Evolutionary conservation across 2,888 invertebrate genomes (phyloP).

Genomic region (Neoaliturus tenellus): DNA sequence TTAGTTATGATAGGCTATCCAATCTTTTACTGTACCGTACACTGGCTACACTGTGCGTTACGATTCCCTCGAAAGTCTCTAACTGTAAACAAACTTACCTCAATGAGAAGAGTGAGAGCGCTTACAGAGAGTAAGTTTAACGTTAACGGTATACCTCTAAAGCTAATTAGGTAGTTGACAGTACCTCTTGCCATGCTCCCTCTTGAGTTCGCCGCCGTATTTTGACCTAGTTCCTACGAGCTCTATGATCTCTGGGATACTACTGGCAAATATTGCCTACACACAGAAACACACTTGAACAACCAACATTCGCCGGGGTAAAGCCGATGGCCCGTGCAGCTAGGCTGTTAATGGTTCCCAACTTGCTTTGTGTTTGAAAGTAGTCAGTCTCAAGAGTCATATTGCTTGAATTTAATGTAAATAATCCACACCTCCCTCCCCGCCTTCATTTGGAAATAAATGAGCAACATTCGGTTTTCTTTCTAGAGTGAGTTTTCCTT

Average conservation of each 20-base stretch:
- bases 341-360: neutral
- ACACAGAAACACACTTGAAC: conserved; percentile 79
- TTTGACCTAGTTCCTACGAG: conserved; percentile 99
- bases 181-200: conserved; percentile 99
- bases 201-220: conserved; percentile 99
- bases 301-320: conserved; percentile 63
- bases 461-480: too few relatives aligned
- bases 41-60: too few relatives aligned
- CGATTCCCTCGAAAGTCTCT: too few relatives aligned
- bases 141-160: neutral
- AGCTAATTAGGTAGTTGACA: neutral
- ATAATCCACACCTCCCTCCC: too few relatives aligned
- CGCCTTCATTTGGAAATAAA: too few relatives aligned
- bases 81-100: neutral
- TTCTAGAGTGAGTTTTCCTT: too few relatives aligned
- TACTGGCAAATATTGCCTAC: conserved; percentile 99
- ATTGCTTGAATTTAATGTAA: too few relatives aligned
- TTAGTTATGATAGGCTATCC: too few relatives aligned
- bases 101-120: neutral
- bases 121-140: neutral
- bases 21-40: too few relatives aligned
- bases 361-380: too few relatives aligned
- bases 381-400: too few relatives aligned
- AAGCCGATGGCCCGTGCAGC: conserved; percentile 1
- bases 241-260: conserved; percentile 99